These are phyloP conservation scores for Scrobipalpa costella DNA, from an alignment of 2,888 invertebrate genomes.

Conservation along the genomic window DNA sequence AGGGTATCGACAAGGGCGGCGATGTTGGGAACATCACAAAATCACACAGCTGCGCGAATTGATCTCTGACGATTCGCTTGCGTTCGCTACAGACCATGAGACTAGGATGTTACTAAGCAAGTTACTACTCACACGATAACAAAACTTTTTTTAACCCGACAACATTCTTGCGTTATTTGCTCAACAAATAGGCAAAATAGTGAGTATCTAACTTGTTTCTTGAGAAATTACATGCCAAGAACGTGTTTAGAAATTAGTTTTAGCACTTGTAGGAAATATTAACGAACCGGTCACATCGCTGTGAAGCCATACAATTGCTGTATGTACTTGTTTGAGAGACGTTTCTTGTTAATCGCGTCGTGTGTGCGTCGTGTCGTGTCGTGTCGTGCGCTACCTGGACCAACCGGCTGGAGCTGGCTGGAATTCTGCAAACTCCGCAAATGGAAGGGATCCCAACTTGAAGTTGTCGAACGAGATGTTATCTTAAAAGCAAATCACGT, in stretches of 20 bases:
- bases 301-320: constrained; percentile 7
- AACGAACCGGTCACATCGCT: constrained; percentile 7
- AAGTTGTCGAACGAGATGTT: constrained; percentile 18
- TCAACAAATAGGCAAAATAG: background rate
- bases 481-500: constrained; percentile 16
- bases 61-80: background rate
- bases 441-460: constrained; percentile 18
- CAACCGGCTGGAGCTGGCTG: background rate
- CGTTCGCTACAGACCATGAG: background rate
- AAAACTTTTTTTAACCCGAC: too few species aligned
- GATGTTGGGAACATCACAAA: background rate
- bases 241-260: constrained; percentile 2
- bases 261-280: constrained; percentile 7
- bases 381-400: background rate
- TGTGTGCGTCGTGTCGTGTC: background rate
- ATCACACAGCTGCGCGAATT: constrained; percentile 7
- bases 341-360: background rate
- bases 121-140: background rate
- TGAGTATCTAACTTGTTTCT: background rate
- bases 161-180: background rate
- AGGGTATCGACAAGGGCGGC: background rate
- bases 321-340: background rate
- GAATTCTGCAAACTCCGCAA: constrained; percentile 20
- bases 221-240: constrained; percentile 1
- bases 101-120: background rate